Evolutionary conservation across 2,888 invertebrate species (phyloP).

Genomic region (Leptarthrus brevirostris): DNA sequence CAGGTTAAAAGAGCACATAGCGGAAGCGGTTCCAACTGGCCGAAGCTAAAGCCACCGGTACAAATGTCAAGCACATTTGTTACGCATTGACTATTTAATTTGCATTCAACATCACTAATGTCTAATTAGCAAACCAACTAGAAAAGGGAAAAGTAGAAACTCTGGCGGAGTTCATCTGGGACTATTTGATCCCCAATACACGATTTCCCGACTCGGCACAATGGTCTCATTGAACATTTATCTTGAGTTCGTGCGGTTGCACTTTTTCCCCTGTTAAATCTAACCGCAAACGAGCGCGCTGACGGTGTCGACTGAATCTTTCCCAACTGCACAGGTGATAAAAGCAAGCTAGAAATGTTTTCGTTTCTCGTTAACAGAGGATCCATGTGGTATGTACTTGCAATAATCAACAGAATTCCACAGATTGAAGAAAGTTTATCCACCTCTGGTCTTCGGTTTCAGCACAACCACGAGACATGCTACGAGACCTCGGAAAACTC

Average conservation of each 20-base stretch:
- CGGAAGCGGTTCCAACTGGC: neutral
- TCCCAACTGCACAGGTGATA: conserved; percentile 34
- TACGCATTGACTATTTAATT: conserved; percentile 40
- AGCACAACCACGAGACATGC: conserved; percentile 7
- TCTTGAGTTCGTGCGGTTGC: conserved; percentile 36
- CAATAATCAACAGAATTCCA: conserved; percentile 30
- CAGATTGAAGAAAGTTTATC: conserved; percentile 44
- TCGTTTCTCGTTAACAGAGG: conserved; percentile 30
- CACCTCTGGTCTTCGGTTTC: conserved; percentile 31
- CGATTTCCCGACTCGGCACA: conserved; percentile 14
- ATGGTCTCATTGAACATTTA: conserved; percentile 41
- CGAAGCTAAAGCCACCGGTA: neutral
- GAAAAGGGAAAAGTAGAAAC: conserved; percentile 13
- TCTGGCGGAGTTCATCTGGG: conserved; percentile 15
- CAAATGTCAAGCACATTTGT: neutral
- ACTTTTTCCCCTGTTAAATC: conserved; percentile 11
- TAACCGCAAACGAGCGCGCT: conserved; percentile 9
- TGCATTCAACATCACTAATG: conserved; percentile 27
- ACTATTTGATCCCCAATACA: conserved; percentile 13
- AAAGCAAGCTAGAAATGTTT: conserved; percentile 41
- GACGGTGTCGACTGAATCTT: conserved; percentile 2
- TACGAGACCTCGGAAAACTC: neutral
- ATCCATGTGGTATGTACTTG: conserved; percentile 10
- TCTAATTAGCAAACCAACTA: conserved; percentile 35
- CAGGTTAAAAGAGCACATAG: conserved; percentile 1